Percentiles rank a stretch among this genome's conserved stretches.
Conservation (phyloP, 1,140 invertebrate species). For the Chionoecetes opilio region DNA sequence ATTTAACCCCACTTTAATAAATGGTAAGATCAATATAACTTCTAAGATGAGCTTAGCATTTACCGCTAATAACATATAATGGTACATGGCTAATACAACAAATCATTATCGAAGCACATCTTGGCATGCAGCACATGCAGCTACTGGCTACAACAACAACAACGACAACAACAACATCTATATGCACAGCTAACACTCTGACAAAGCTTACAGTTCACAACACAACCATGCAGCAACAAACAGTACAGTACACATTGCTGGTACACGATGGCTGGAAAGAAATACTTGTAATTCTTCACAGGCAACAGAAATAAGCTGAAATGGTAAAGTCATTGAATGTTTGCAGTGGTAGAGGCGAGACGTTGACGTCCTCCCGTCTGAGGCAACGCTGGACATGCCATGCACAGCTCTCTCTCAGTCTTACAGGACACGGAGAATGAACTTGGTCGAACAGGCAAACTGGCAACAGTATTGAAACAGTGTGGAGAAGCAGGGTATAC, state of each 20-base stretch:
- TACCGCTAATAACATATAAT: background rate
- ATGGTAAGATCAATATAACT: background rate
- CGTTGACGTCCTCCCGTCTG: background rate
- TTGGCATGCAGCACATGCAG: background rate
- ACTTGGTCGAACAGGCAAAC: background rate
- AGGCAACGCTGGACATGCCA: conserved; percentile 3
- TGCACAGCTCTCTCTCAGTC: background rate
- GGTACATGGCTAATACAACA: background rate
- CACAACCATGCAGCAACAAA: conserved; percentile 44
- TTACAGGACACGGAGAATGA: background rate
- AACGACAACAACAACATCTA: background rate
- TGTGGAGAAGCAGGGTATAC: background rate
- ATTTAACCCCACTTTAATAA: background rate
- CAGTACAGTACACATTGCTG: background rate
- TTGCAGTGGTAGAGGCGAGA: conserved; percentile 30
- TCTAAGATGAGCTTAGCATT: background rate
- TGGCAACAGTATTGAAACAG: background rate
- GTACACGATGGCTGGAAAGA: background rate
- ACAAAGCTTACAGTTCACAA: background rate
- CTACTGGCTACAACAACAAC: background rate
- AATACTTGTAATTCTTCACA: background rate
- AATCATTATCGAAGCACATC: background rate
- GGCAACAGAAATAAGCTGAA: conserved; percentile 51
- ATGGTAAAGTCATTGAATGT: conserved; percentile 5
- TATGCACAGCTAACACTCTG: too few relatives aligned